Conservation (phyloP, 2,888 invertebrate species). For the Aphidius colemani region DNA sequence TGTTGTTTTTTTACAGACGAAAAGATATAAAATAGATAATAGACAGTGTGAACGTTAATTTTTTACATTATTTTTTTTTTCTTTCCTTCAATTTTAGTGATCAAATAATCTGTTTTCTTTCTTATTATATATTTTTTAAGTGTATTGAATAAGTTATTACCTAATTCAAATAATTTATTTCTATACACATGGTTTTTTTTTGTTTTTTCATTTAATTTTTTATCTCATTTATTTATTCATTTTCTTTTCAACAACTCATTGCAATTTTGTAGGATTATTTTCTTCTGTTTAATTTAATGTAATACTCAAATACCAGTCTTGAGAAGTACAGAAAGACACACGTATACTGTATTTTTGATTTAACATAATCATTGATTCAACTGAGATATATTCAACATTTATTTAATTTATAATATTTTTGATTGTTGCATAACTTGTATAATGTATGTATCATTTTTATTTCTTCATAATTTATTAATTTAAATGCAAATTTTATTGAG, state of each 20-base stretch:
- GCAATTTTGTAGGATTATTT: not conserved
- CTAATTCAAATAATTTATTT: conserved; percentile 20
- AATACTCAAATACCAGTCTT: no score
- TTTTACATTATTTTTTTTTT: conserved; percentile 32
- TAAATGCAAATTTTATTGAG: no score
- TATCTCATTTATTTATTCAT: conserved; percentile 6
- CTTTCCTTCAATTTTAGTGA: conserved; percentile 15
- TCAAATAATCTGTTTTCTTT: conserved; percentile 27
- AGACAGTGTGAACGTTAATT: conserved; percentile 49
- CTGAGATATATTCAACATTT: no score
- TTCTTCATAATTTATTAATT: no score
- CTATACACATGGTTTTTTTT: conserved; percentile 14
- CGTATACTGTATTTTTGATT: no score
- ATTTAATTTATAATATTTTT: no score
- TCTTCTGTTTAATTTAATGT: no score
- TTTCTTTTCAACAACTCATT: not conserved
- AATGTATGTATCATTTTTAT: no score
- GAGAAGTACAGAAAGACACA: no score
- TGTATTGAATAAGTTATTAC: conserved; percentile 15
- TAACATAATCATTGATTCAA: no score
- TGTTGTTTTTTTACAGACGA: conserved; percentile 40
- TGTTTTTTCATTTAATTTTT: conserved; percentile 20
- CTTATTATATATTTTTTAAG: not conserved
- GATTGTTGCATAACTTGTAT: no score
- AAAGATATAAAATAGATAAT: conserved; percentile 54